These are phyloP conservation scores for Poecilia latipinna DNA, from an alignment of 2,113 vertebrate species.

Conservation along the genomic window DNA sequence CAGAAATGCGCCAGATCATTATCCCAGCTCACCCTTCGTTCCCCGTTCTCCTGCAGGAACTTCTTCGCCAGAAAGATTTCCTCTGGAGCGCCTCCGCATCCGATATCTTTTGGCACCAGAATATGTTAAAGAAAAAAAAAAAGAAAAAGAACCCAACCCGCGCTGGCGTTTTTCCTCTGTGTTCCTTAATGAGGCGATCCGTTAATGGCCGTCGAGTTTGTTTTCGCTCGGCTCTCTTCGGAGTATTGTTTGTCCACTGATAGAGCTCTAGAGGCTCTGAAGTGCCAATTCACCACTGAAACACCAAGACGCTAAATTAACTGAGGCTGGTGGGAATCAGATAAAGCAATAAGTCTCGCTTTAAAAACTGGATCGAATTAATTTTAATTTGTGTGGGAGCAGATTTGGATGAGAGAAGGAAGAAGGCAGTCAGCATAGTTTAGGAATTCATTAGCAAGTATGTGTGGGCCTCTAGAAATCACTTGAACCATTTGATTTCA, in stretches of 20 bases:
- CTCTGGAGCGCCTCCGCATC: not conserved
- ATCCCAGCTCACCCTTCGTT: not conserved
- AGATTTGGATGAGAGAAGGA: not conserved
- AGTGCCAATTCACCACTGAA: slow-evolving; percentile 24
- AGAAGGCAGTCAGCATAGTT: not conserved
- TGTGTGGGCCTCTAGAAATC: not conserved
- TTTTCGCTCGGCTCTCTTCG: slow-evolving; percentile 31
- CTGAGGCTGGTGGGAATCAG: slow-evolving; percentile 6
- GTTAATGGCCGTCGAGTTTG: slow-evolving; percentile 33
- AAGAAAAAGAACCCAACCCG: slow-evolving; percentile 11
- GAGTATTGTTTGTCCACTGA: slow-evolving; percentile 43
- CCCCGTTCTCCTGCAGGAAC: not conserved
- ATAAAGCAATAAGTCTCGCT: not conserved
- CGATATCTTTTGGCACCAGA: slow-evolving; percentile 5
- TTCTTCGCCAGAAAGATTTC: not conserved
- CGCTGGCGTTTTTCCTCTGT: slow-evolving; percentile 8
- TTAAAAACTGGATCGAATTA: not conserved
- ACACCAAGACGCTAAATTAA: slow-evolving; percentile 28
- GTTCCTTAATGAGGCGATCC: slow-evolving; percentile 14
- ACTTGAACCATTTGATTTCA: not conserved
- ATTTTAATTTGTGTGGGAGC: not conserved
- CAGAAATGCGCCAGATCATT: slow-evolving; percentile 10
- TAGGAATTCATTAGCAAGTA: not conserved
- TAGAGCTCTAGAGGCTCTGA: slow-evolving; percentile 20
- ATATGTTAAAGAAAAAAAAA: not conserved